These are phyloP conservation scores for Electrophaes corylata DNA, from an alignment of 2,888 invertebrate genomes.

Conservation along the genomic window DNA sequence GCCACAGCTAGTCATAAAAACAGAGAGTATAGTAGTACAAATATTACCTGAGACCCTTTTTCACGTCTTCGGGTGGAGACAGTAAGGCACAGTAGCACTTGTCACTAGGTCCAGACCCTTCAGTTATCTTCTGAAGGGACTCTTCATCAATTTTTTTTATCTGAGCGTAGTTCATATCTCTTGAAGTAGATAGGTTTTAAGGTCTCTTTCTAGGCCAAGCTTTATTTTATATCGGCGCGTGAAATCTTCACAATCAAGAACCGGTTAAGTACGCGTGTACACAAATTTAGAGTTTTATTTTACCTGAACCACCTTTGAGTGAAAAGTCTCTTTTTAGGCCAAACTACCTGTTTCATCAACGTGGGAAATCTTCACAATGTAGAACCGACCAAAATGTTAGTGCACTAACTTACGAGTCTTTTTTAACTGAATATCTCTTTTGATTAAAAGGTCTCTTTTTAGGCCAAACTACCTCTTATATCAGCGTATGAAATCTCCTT, in stretches of 20 bases:
- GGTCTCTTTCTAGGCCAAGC: neutral
- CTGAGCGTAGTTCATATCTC: constrained; percentile 49
- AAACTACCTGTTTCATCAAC: neutral
- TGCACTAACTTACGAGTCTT: neutral
- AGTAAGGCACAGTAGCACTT: constrained; percentile 57
- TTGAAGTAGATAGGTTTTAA: neutral
- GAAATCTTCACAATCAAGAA: too few species aligned
- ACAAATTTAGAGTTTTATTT: neutral
- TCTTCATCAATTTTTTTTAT: constrained; percentile 57
- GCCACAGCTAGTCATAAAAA: too few species aligned
- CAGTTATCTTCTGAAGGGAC: constrained; percentile 47
- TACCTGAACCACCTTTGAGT: neutral
- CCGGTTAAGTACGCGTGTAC: too few species aligned
- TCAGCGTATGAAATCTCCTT: neutral
- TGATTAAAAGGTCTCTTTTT: neutral
- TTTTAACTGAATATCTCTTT: neutral
- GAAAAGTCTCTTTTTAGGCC: neutral
- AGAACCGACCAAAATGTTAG: too few species aligned
- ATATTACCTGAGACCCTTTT: constrained; percentile 18
- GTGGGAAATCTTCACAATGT: too few species aligned
- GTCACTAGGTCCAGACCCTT: constrained; percentile 55
- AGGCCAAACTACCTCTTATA: too few species aligned
- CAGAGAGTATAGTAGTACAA: too few species aligned
- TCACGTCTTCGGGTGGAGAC: constrained; percentile 41
- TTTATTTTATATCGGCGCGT: too few species aligned